phyloP scores from a whole-genome alignment of 2,113 vertebrate species.

The Xenotilapia leptura region DNA sequence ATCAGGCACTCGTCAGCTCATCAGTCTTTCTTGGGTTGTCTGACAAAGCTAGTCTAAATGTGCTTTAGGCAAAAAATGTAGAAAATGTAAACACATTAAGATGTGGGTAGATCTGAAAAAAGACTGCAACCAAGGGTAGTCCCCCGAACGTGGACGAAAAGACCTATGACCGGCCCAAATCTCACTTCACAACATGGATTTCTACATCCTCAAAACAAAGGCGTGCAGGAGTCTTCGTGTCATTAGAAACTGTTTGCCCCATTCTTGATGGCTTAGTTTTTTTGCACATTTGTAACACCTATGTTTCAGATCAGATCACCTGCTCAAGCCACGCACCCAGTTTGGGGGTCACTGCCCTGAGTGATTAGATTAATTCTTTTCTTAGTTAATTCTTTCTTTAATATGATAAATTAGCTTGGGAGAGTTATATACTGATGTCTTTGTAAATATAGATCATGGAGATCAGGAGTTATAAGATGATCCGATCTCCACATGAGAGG shows the following conservation, averaged over 20 bases:
- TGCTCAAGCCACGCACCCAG: not conserved
- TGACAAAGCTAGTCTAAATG: constrained; percentile 46
- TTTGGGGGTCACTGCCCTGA: not conserved
- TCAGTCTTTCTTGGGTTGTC: not conserved
- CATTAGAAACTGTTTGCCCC: not conserved
- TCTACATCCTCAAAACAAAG: not conserved
- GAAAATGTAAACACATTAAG: not conserved
- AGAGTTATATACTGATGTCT: not conserved
- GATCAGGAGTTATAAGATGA: not conserved
- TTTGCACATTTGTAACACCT: not conserved
- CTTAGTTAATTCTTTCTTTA: not conserved
- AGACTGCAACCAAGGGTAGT: not conserved
- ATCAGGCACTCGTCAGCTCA: constrained; percentile 47
- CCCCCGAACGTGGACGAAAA: not conserved
- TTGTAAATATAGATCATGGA: not conserved
- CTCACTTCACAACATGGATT: not conserved
- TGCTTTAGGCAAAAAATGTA: not conserved
- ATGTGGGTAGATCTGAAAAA: not conserved
- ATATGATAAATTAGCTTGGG: not conserved
- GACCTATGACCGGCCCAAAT: not conserved
- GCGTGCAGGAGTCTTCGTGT: not conserved
- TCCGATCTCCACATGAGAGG: not conserved
- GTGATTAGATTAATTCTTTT: not conserved
- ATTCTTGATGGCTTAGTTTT: not conserved
- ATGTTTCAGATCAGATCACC: not conserved